phyloP scores from a whole-genome alignment of 2,888 invertebrate species.

The Cistogaster globosa region DNA sequence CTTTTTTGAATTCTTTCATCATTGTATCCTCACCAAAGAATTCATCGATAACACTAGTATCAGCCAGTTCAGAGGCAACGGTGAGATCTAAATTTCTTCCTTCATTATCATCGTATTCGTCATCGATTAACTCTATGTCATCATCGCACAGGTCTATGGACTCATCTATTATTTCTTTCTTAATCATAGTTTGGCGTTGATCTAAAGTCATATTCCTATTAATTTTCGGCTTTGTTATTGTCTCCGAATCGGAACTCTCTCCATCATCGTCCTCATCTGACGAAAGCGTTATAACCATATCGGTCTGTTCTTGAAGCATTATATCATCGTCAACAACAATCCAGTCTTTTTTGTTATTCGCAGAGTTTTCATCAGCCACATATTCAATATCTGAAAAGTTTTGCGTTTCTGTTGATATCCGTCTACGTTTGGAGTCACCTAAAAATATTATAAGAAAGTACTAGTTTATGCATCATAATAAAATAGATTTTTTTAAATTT shows the following conservation, averaged over 20 bases:
- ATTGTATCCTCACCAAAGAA: slow-evolving; percentile 80
- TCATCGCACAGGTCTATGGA: slow-evolving; percentile 73
- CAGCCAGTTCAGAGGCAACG: slow-evolving; percentile 76
- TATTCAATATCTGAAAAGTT: slow-evolving; percentile 14
- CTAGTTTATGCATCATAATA: no score
- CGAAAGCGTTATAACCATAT: slow-evolving; percentile 74
- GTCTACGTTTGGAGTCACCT: slow-evolving; percentile 76
- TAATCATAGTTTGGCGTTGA: slow-evolving; percentile 78
- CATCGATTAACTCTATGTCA: slow-evolving; percentile 80
- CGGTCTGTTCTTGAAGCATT: slow-evolving; percentile 74
- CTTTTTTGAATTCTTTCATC: slow-evolving; percentile 78
- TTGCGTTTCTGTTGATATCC: slow-evolving; percentile 61
- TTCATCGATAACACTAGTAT: slow-evolving; percentile 80
- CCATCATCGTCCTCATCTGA: slow-evolving; percentile 75
- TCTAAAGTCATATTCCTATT: slow-evolving; percentile 73
- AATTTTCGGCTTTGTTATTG: slow-evolving; percentile 52
- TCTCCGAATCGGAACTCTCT: slow-evolving; percentile 38
- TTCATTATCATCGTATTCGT: slow-evolving; percentile 77
- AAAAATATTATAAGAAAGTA: background rate
- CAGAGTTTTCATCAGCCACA: slow-evolving; percentile 70
- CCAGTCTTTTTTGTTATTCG: slow-evolving; percentile 71
- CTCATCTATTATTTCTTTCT: slow-evolving; percentile 80
- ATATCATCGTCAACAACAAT: slow-evolving; percentile 79
- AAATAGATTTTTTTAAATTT: no score
- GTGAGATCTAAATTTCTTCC: slow-evolving; percentile 71